Evolutionary conservation across 2,797 vertebrate genomes (phyloP), one percentile per base, ranked within the genome.

Genomic region (Presbytis comata): DNA sequence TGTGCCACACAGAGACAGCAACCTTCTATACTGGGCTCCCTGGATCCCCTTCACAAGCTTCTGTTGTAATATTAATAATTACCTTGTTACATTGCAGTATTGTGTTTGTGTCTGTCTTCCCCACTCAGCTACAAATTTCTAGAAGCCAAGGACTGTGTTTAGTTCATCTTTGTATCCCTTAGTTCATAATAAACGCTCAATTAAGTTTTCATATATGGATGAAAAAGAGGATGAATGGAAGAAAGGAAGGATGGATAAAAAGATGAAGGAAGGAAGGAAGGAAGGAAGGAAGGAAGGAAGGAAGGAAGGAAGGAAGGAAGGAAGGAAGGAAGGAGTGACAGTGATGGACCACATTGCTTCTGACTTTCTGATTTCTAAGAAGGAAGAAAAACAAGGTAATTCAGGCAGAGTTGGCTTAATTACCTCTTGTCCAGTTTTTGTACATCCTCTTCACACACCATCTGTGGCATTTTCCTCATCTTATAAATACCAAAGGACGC

Each of bases 361-460:
- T 78, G 21, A 84, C 30, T 86, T 93, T 50, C 82, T 92, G 72
- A 87, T 64, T 96, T 46, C 79, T 86, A 82, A 93, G 36, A 90
- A 41, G 48, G n/a, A 70, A 91, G 70, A 78, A 89, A 94, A 93
- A 95, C 92, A 97, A 97, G 61, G 86, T 80, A 97, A 91, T 91
- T 61, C 75, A 50, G 44, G n/a, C 87, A 84, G 64, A 93, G 28
- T n/a, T 96, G 94, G 84, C 96, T 97, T 98, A 97, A 97, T 97
- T 98, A 98, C 98, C 97, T 97, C 90, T 75, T 96, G 97, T 97
- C 96, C 82, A 39, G 92, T 98, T 98, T 97, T 97, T 88, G 95
- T 95, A 70, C 89, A 48, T 64, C 19, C 59, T 70, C 79, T 91
- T 95, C 93, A 86, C 78, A 96, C n/a, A 41, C 59, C 13, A 26